These are phyloP conservation scores for Nomada hirtipes DNA, from an alignment of 2,888 invertebrate genomes.

Conservation along the genomic window DNA sequence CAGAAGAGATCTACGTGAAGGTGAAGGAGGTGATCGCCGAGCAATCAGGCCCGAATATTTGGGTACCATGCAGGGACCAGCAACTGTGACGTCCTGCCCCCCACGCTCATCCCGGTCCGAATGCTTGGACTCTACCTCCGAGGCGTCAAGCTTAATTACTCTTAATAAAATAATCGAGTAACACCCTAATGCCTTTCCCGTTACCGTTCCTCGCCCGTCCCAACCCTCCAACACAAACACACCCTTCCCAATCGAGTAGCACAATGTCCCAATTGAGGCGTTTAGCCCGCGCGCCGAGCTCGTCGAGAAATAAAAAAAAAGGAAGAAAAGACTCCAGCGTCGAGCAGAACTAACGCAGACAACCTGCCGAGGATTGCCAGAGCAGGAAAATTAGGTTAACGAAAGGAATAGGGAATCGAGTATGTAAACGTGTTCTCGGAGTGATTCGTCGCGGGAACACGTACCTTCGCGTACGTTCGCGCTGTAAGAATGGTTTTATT, in stretches of 20 bases:
- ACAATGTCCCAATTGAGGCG: slow-evolving; percentile 68
- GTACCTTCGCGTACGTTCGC: background rate
- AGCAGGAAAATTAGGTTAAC: background rate
- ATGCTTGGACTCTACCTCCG: slow-evolving; percentile 83
- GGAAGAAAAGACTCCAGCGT: slow-evolving; percentile 8
- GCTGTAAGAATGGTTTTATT: slow-evolving; percentile 3
- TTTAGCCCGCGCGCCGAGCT: slow-evolving; percentile 40
- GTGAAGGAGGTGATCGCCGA: slow-evolving; percentile 97
- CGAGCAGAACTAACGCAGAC: slow-evolving; percentile 9
- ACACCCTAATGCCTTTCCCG: slow-evolving; percentile 74
- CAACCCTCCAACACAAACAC: slow-evolving; percentile 45
- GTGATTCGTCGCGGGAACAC: background rate
- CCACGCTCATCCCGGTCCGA: slow-evolving; percentile 75
- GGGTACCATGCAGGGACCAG: slow-evolving; percentile 97
- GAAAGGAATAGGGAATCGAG: background rate
- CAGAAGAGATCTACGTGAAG: slow-evolving; percentile 97
- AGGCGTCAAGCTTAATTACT: slow-evolving; percentile 79
- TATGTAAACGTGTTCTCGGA: slow-evolving; percentile 14
- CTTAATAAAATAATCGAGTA: slow-evolving; percentile 75
- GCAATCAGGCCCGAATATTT: slow-evolving; percentile 97
- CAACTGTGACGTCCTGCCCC: slow-evolving; percentile 92
- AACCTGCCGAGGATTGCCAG: background rate
- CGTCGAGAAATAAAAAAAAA: background rate
- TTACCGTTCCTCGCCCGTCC: slow-evolving; percentile 49
- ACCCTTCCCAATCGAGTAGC: slow-evolving; percentile 71